These are phyloP conservation scores for Malurus melanocephalus DNA, from an alignment of 2,113 vertebrate species.

Conservation along the genomic window DNA sequence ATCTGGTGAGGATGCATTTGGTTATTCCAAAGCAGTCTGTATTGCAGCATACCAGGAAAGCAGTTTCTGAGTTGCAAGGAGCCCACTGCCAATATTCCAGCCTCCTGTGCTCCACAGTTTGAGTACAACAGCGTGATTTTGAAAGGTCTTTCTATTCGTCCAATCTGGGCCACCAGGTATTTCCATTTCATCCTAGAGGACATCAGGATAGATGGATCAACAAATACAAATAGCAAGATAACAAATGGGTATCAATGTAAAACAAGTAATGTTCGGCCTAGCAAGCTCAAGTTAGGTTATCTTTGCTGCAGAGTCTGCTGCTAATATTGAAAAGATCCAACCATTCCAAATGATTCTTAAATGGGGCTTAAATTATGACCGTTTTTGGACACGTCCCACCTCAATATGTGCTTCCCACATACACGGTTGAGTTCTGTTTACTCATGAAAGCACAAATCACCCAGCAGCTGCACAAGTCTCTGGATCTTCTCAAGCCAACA, in stretches of 20 bases:
- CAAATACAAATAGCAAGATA: not conserved
- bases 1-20: not conserved
- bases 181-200: slow-evolving; percentile 78
- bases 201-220: not conserved
- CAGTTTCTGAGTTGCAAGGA: slow-evolving; percentile 79
- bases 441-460: not conserved
- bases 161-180: slow-evolving; percentile 72
- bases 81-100: slow-evolving; percentile 73
- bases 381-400: accelerated
- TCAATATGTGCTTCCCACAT: not conserved
- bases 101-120: slow-evolving; percentile 62
- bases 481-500: not conserved
- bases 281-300: not conserved
- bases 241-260: not conserved
- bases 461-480: not conserved
- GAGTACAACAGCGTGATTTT: slow-evolving; percentile 81
- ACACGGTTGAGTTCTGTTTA: not conserved
- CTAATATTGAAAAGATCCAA: not conserved
- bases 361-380: not conserved
- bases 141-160: slow-evolving; percentile 77
- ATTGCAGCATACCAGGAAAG: slow-evolving; percentile 70
- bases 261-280: not conserved
- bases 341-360: not conserved
- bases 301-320: not conserved
- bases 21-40: not conserved